Base-by-base conservation (phyloP, 2,113 vertebrate species). In the Galbula dea region DNA sequence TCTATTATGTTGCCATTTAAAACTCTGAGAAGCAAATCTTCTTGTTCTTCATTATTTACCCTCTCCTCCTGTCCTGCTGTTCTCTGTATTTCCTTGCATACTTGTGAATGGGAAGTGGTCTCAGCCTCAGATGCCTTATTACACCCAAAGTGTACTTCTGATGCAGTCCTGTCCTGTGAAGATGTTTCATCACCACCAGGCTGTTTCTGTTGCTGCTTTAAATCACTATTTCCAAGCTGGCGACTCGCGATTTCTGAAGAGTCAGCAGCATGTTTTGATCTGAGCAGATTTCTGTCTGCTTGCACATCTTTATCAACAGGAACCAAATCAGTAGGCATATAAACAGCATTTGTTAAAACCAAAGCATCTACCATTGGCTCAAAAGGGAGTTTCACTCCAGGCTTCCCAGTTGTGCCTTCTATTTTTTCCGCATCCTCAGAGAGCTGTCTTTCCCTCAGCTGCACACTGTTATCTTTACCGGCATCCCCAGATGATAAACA, bases 11-110 rank as follows among this genome's bases (percentile, higher is more conserved):
- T 96, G 59, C 95, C 97, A 72, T 97, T 97, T 63, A 98, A 89
- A 83, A 97, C 96, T 88, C 94, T 97, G 52, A 97, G 96, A 85
- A 98, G 89, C 32, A 97, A 96, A 69, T 98, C 97, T 94, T 98
- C 96, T 26, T 95, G 91, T 63, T 97, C 97, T 90, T 97, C 94
- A 46, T 58, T 95, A 88, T 90, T 84, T 65, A 43, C 94, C 36
- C 92, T 94, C 39, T 98, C 97, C 37, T 98, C 87, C 66, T 79
- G 67, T 21, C 51, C 94, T 66, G 78, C 87, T 84, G 92, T 85
- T 59, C 97, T 97, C n/a, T 97, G 97, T 34, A 78, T 83, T 93
- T 94, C 96, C 93, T 92, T 77, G 72, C 26, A 92, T 51, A 41
- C 82, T 79, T 1, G 45, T 45, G 85, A 81, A 74, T 26, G 67